Conservation (phyloP, 2,113 vertebrate genomes). For the Donacobius atricapilla region DNA sequence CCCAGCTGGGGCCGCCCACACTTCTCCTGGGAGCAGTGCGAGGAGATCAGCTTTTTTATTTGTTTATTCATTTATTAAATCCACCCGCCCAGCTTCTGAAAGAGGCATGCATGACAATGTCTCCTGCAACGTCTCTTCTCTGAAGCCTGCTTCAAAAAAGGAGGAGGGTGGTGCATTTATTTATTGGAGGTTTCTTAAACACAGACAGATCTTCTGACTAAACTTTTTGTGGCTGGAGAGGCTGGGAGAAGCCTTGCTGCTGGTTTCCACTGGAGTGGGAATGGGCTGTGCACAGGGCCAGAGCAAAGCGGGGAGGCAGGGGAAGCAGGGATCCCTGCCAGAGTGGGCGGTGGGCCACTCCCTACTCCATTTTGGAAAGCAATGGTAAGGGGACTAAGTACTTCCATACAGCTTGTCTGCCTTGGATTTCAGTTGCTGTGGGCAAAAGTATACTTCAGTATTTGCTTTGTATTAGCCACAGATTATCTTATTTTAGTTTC, state of each 20-base stretch:
- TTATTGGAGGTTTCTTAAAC: not conserved
- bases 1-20: rapidly evolving
- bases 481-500: not conserved
- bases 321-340: not conserved
- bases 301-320: not conserved
- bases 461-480: not conserved
- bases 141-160: not conserved
- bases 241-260: not conserved
- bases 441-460: not conserved
- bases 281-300: not conserved
- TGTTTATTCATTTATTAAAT: not conserved
- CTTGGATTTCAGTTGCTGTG: not conserved
- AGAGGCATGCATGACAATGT: rapidly evolving
- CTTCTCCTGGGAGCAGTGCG: not conserved
- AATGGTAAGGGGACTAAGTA: not conserved
- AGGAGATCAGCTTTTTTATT: rapidly evolving
- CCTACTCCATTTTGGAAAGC: rapidly evolving
- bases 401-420: not conserved
- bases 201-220: not conserved
- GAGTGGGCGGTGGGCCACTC: not conserved
- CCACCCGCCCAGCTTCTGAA: not conserved
- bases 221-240: not conserved
- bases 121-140: not conserved
- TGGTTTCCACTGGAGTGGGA: rapidly evolving
- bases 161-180: not conserved